Evolutionary conservation across 2,797 vertebrate genomes (phyloP).

Genomic region (Rhodeus uyekii): DNA sequence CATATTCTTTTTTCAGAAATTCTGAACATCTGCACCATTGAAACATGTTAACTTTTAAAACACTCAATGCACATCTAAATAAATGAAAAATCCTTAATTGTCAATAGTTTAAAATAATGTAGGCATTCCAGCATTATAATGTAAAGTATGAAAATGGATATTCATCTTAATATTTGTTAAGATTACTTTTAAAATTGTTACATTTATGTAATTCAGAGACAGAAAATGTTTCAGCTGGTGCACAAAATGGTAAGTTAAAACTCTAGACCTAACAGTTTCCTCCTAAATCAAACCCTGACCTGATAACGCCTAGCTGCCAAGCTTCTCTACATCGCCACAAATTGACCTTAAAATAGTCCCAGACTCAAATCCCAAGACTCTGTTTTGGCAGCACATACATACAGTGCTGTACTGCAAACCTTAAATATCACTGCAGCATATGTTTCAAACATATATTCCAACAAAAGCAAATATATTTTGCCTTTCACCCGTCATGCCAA

Average conservation of each 20-base stretch:
- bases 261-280: neutral
- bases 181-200: neutral
- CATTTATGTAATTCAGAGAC: neutral
- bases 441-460: conserved; percentile 46
- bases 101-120: neutral
- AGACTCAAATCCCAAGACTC: conserved; percentile 25
- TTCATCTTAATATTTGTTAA: neutral
- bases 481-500: conserved; percentile 3
- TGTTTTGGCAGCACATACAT: conserved; percentile 30
- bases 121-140: too few species aligned
- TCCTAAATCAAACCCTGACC: conserved; percentile 43
- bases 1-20: neutral
- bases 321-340: conserved; percentile 34
- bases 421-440: conserved; percentile 23
- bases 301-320: conserved; percentile 20
- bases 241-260: conserved; percentile 27
- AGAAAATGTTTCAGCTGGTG: neutral
- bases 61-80: neutral
- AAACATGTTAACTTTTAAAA: neutral
- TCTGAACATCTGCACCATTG: neutral
- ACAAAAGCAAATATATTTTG: conserved; percentile 43
- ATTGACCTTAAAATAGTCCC: conserved; percentile 36
- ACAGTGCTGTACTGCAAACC: conserved; percentile 24
- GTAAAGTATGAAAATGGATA: neutral
- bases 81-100: too few species aligned